phyloP scores from a whole-genome alignment of 2,888 invertebrate species.

The Hypomecis atomaria region DNA sequence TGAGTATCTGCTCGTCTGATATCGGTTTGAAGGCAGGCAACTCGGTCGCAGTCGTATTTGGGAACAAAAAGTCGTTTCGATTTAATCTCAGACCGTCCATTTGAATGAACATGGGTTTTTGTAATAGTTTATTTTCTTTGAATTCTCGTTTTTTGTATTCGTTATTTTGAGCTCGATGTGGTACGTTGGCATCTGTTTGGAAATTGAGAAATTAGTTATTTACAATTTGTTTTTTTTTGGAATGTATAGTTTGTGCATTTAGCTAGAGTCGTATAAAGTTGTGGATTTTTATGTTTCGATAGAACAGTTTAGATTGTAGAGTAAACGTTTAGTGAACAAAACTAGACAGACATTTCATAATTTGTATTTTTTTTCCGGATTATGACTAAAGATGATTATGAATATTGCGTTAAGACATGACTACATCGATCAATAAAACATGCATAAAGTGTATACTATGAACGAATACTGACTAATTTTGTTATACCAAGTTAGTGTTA shows the following conservation, averaged over 20 bases:
- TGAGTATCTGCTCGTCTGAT: slow-evolving; percentile 73
- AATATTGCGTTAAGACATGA: background rate
- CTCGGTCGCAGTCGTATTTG: slow-evolving; percentile 60
- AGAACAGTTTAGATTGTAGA: background rate
- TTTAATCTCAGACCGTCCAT: slow-evolving; percentile 58
- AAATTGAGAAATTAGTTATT: slow-evolving; percentile 59
- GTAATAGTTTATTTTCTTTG: slow-evolving; percentile 42
- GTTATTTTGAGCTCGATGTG: slow-evolving; percentile 72
- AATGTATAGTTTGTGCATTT: slow-evolving; percentile 2
- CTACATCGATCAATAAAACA: background rate
- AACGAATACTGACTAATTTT: slow-evolving; percentile 3
- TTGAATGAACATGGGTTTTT: slow-evolving; percentile 79
- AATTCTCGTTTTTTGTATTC: slow-evolving; percentile 5
- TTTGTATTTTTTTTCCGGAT: background rate
- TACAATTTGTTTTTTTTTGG: slow-evolving; percentile 40
- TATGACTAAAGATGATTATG: background rate
- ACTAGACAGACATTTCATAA: slow-evolving; percentile 6
- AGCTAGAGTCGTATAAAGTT: background rate
- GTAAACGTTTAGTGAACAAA: slow-evolving; percentile 10
- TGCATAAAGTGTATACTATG: too few species aligned
- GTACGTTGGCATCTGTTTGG: slow-evolving; percentile 79
- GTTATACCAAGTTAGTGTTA: background rate
- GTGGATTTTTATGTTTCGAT: background rate
- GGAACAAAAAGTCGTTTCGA: slow-evolving; percentile 61
- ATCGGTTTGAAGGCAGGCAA: slow-evolving; percentile 77